Evolutionary conservation across 2,888 invertebrate genomes (phyloP).

Genomic region (Phlogophora meticulosa): DNA sequence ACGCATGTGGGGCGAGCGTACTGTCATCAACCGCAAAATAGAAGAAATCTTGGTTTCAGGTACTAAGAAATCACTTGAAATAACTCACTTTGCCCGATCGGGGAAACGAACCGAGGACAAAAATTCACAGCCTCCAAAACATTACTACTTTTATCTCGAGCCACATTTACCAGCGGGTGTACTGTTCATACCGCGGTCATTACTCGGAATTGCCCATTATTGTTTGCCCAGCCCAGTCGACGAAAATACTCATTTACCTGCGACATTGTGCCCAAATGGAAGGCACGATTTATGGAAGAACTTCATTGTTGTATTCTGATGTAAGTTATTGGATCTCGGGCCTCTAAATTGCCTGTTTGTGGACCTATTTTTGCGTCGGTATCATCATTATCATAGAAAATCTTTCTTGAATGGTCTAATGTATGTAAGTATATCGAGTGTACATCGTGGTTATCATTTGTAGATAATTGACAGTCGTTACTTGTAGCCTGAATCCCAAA

Average conservation of each 20-base stretch:
- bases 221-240: conserved; percentile 82
- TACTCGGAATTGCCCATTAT: conserved; percentile 84
- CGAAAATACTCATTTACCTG: conserved; percentile 82
- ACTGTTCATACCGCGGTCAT: conserved; percentile 75
- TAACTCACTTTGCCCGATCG: too few relatives aligned
- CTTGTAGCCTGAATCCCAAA: too few relatives aligned
- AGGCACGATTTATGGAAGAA: conserved; percentile 55
- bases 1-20: too few relatives aligned
- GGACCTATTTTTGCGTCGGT: background rate
- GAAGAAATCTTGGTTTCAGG: too few relatives aligned
- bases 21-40: too few relatives aligned
- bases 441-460: too few relatives aligned
- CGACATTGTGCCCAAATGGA: conserved; percentile 68
- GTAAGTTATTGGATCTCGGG: conserved; percentile 28
- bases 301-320: conserved; percentile 37
- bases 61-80: too few relatives aligned
- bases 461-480: too few relatives aligned
- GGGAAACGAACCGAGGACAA: too few relatives aligned
- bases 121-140: too few relatives aligned
- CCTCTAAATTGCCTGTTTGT: background rate
- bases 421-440: too few relatives aligned
- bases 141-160: background rate
- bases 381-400: background rate
- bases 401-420: too few relatives aligned
- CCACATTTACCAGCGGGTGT: conserved; percentile 60